Evolutionary conservation across 1,140 invertebrate genomes (phyloP), one percentile per base, ranked within the genome.

Genomic region (Hirudo medicinalis): DNA sequence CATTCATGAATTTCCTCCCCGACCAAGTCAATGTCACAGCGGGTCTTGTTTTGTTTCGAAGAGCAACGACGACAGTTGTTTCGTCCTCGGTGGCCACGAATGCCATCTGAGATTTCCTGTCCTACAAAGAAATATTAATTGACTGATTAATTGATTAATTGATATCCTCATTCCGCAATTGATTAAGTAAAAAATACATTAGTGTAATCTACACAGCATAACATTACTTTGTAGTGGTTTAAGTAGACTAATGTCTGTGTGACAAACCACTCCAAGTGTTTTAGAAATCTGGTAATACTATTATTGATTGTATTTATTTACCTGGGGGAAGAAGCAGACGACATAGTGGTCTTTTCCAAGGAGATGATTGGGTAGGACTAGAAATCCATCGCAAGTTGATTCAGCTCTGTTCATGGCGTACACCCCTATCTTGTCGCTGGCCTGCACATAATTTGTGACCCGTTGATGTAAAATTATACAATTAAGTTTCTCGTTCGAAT

Each of bases 291-390:
- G 6, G 32, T 36, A 36, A 6, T 36, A 2, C 2, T 36, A 6
- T 36, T 36, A 36, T 36, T 36, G 32, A 6, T 3, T 36, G 32
- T 36, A 36, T 36, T 36, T 36, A 36, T 36, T 32, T 22, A 63
- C 57, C 57, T 63, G 22, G 1, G 57, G 57, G 29, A 63, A 63
- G 57, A 25, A 63, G 57, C 57, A 63, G 57, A 63, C 57, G 20
- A 63, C 57, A 63, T 63, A 63, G 15, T 63, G 57, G 8, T 63
- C 19, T 22, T 22, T 63, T 4, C 57, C 57, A 32, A 63, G 57
- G 22, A 63, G 22, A 32, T 63, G 57, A 63, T 63, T 9, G 29
- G 57, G 57, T 5, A 63, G 57, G 19, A 63, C 57, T 15, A 63
- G 22, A 20, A 63, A 63, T 11, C 57, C 57, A 63, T 63, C 57